Conservation (phyloP, 2,888 invertebrate species). For the Sphaerophoria taeniata region DNA sequence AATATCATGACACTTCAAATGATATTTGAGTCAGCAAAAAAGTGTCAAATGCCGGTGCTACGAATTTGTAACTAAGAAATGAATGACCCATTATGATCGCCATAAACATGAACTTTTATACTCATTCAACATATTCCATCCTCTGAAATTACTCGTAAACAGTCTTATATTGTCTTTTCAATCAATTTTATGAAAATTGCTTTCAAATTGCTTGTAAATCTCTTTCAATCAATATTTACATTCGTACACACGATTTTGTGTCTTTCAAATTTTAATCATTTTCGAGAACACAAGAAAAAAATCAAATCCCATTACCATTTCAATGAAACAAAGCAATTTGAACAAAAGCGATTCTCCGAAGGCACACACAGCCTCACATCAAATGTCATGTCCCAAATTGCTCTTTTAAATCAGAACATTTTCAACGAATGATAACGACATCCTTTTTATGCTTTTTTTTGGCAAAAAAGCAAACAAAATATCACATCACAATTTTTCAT, state of each 20-base stretch:
- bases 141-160: too few species aligned
- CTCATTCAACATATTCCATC: too few species aligned
- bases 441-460: slow-evolving; percentile 12
- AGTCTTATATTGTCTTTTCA: too few species aligned
- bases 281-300: not conserved
- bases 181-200: not conserved
- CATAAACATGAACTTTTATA: too few species aligned
- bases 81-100: too few species aligned
- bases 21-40: too few species aligned
- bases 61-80: too few species aligned
- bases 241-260: not conserved
- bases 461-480: slow-evolving; percentile 9
- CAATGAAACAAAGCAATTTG: slow-evolving; percentile 45
- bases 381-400: slow-evolving; percentile 47
- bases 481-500: slow-evolving; percentile 34
- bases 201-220: slow-evolving; percentile 21
- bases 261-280: slow-evolving; percentile 23
- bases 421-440: slow-evolving; percentile 44
- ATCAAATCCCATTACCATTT: slow-evolving; percentile 26
- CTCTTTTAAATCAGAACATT: slow-evolving; percentile 49
- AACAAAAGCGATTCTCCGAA: slow-evolving; percentile 35
- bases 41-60: too few species aligned
- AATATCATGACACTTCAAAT: too few species aligned
- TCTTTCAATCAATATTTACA: slow-evolving; percentile 6
- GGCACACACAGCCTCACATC: slow-evolving; percentile 47